Evolutionary conservation across 2,113 vertebrate species (phyloP), one percentile per base, ranked within the genome.

Genomic region (Chloropsis hardwickii): DNA sequence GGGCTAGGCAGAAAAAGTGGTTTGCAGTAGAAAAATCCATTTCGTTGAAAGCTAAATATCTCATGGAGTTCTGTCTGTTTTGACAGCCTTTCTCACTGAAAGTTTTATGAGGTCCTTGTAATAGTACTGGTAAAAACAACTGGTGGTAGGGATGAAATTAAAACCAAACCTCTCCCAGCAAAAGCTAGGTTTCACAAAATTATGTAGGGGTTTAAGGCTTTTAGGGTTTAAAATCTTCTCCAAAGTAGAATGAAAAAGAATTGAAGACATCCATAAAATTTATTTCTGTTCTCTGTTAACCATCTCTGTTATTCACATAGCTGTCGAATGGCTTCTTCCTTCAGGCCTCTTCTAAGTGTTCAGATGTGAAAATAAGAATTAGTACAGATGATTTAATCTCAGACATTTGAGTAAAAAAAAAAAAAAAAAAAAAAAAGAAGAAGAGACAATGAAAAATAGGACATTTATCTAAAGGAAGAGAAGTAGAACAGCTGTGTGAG

Each of bases 181-280:
- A 84, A 95, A 86, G 6, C 5, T 5, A 27, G 17, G 14, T 23
- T 58, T 57, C 13, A 3, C 23, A 81, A 80, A 80, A 72, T 44
- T 50, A 5, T 2, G 2, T 17, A 14, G 3, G 0, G 33, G 2
- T 0, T 4, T 28, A 80, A 69, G 24, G 2, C 21, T 64, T 65
- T 44, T 15, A 35, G 31, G 37, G 14, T 51, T 86, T 74, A 69
- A 71, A 4, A 2, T 84, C 65, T 83, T 90, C 53, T 51, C 10
- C 51, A 16, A 62, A 67, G 29, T 12, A 54, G 50, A 85, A 69
- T 24, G 18, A 10, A 60, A 76, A 48, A 72, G 2, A 51, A 64
- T 25, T 25, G 6, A 10, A 72, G 69, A 25, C 10, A 33, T 31
- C 13, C 31, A 7, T 44, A 39, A 53, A 60, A 22, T 5, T 27